phyloP scores from a whole-genome alignment of 2,797 vertebrate genomes.

The Cygnus olor region DNA sequence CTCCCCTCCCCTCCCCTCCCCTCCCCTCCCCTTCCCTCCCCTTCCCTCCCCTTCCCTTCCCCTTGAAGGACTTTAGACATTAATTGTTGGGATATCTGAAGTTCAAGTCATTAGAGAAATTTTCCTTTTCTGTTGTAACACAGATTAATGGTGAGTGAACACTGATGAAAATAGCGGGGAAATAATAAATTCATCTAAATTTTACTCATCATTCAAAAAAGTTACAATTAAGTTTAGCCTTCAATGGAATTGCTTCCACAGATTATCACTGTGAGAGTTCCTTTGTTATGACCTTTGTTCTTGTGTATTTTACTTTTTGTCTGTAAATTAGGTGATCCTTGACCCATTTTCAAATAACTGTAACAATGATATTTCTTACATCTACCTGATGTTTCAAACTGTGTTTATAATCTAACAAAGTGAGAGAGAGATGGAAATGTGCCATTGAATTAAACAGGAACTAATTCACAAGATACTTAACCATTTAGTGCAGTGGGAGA shows the following conservation, averaged over 20 bases:
- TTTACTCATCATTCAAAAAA: not conserved
- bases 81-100: not conserved
- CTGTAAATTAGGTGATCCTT: not conserved
- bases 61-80: not conserved
- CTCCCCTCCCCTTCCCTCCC: too few species aligned
- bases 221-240: not conserved
- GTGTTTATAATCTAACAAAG: not conserved
- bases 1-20: too few species aligned
- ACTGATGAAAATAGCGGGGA: not conserved
- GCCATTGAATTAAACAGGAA: not conserved
- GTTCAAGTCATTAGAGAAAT: not conserved
- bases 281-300: not conserved
- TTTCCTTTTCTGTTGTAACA: not conserved
- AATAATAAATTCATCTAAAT: not conserved
- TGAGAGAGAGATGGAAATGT: not conserved
- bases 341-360: not conserved
- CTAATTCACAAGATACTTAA: not conserved
- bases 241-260: not conserved
- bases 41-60: too few species aligned
- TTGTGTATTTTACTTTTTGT: not conserved
- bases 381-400: not conserved
- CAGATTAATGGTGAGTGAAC: not conserved
- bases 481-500: not conserved
- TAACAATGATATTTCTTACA: not conserved
- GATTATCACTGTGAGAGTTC: not conserved